These are phyloP conservation scores for Zaprionus taronus DNA, from an alignment of 1,140 invertebrate species.

Conservation along the genomic window DNA sequence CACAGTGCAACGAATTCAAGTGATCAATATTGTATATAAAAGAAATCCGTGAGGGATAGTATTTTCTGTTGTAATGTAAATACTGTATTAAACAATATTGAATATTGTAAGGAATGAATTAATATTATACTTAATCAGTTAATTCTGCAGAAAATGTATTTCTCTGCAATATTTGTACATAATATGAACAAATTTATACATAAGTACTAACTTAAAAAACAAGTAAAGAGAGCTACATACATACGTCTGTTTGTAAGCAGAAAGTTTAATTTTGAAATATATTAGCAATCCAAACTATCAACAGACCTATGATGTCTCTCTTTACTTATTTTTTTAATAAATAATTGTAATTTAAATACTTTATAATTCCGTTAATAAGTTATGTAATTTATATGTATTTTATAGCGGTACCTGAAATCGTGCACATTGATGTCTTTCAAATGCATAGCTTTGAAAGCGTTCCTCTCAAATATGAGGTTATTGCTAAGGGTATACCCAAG, in stretches of 20 bases:
- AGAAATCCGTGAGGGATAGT: not conserved
- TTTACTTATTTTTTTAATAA: not conserved
- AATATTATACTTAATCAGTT: not conserved
- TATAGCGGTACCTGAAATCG: constrained; percentile 90
- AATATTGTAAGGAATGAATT: not conserved
- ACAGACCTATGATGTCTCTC: not conserved
- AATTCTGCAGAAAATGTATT: not conserved
- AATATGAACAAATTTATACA: not conserved
- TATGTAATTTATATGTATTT: constrained; percentile 39
- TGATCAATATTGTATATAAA: not conserved
- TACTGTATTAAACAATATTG: not conserved
- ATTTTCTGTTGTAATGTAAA: not conserved
- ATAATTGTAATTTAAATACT: not conserved
- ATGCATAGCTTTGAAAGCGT: constrained; percentile 91
- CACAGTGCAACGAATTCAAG: not conserved
- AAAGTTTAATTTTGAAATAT: too few species aligned
- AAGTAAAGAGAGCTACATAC: not conserved
- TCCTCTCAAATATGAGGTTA: constrained; percentile 89
- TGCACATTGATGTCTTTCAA: constrained; percentile 90
- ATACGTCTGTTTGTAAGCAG: too few species aligned
- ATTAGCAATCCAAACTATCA: too few species aligned
- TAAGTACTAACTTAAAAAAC: not conserved
- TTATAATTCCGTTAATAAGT: constrained; percentile 10
- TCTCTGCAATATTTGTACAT: not conserved
- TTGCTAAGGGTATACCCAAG: constrained; percentile 89